Conservation (phyloP, 2,113 vertebrate species). For the Thryonomys swinderianus region DNA sequence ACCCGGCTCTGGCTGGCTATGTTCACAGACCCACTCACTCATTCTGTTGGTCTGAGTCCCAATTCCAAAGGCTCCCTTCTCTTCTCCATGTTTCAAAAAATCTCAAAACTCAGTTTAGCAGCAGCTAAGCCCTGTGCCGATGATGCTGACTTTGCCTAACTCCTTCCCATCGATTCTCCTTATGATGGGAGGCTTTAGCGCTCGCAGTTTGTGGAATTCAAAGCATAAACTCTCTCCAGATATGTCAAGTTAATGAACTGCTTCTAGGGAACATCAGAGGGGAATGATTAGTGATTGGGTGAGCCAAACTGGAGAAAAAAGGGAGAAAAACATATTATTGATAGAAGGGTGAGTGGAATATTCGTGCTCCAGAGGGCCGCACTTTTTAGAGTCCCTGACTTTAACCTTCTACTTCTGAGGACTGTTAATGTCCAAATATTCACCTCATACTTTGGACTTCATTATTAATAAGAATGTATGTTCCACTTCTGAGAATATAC, state of each 20-base stretch:
- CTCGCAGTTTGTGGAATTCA: background rate
- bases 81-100: background rate
- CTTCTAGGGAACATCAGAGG: background rate
- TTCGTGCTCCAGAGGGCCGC: background rate
- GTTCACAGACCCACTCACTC: background rate
- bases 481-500: background rate
- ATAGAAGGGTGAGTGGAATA: background rate
- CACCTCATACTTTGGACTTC: background rate
- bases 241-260: background rate
- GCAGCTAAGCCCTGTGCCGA: background rate
- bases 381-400: background rate
- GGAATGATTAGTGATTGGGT: background rate
- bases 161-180: background rate
- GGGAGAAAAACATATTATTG: background rate
- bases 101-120: background rate
- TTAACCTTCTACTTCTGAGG: background rate
- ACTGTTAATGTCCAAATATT: background rate
- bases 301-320: background rate
- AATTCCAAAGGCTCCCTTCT: background rate
- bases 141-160: background rate
- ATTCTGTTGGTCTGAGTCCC: background rate
- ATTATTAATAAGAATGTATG: background rate
- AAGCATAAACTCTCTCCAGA: background rate
- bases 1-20: background rate
- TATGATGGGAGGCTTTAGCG: background rate